phyloP scores from a whole-genome alignment of 2,113 vertebrate genomes.

The Sinocyclocheilus maitianheensis region DNA sequence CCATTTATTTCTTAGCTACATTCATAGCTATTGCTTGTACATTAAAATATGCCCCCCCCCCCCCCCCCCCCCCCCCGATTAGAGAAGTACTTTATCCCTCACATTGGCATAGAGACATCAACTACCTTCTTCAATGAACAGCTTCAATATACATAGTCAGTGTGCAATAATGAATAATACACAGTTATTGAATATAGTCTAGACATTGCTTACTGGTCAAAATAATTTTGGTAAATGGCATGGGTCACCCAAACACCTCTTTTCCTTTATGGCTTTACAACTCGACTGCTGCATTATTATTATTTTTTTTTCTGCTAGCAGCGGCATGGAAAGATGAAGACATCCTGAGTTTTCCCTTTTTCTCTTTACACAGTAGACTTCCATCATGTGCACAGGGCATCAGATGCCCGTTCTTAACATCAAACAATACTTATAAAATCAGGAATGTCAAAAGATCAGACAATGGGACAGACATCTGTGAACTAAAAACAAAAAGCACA shows the following conservation, averaged over 20 bases:
- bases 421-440: background rate
- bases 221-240: constrained; percentile 25
- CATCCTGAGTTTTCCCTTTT: constrained; percentile 40
- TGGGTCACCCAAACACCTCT: constrained; percentile 32
- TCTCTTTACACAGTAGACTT: constrained; percentile 41
- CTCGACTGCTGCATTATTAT: constrained; percentile 39
- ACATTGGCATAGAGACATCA: constrained; percentile 26
- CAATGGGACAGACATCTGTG: constrained; percentile 22
- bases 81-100: constrained; percentile 16
- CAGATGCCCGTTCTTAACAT: constrained; percentile 11
- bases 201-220: background rate
- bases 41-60: background rate
- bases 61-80: background rate
- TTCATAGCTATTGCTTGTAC: constrained; percentile 14
- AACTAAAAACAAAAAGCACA: constrained; percentile 23
- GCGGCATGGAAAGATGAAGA: constrained; percentile 48
- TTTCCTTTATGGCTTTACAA: constrained; percentile 59
- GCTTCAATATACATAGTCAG: constrained; percentile 7
- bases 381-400: constrained; percentile 25
- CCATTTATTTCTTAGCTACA: background rate
- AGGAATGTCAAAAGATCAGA: constrained; percentile 24
- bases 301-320: constrained; percentile 3
- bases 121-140: constrained; percentile 16
- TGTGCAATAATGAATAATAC: constrained; percentile 20
- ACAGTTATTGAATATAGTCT: constrained; percentile 1